Evolutionary conservation across 2,888 invertebrate genomes (phyloP).

Genomic region (Hydraecia micacea): DNA sequence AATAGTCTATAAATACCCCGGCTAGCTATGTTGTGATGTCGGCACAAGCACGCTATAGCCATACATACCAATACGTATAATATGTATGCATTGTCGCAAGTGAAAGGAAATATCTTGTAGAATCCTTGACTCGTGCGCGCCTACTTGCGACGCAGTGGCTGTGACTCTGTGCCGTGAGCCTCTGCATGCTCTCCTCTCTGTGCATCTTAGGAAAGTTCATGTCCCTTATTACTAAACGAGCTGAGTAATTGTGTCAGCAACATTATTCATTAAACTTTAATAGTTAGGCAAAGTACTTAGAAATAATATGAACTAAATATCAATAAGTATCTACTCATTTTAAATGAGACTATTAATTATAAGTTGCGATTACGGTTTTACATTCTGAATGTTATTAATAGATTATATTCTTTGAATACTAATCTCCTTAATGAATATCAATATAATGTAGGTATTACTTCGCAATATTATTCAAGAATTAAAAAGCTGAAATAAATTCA

Average conservation of each 20-base stretch:
- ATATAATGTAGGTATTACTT: conserved; percentile 42
- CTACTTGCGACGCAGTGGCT: conserved; percentile 74
- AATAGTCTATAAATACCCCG: conserved; percentile 64
- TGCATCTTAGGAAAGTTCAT: conserved; percentile 68
- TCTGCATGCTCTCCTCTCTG: conserved; percentile 56
- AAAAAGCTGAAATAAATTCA: conserved; percentile 30
- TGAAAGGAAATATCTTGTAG: conserved; percentile 90
- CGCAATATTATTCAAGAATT: conserved; percentile 44
- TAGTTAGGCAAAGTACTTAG: conserved; percentile 1
- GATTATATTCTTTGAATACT: conserved; percentile 25
- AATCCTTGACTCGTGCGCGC: conserved; percentile 89
- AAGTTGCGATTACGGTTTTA: conserved; percentile 12
- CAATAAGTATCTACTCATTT: conserved; percentile 11
- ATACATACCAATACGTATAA: conserved; percentile 67
- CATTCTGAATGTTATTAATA: conserved; percentile 16
- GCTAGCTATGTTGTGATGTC: conserved; percentile 59
- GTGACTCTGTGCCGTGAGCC: conserved; percentile 62
- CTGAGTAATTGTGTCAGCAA: conserved; percentile 21
- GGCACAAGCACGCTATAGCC: conserved; percentile 55
- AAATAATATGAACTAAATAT: conserved; percentile 1
- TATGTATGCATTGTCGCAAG: conserved; percentile 86
- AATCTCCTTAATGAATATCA: conserved; percentile 32
- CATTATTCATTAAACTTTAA: conserved; percentile 11
- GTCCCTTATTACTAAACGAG: conserved; percentile 49
- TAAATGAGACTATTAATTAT: conserved; percentile 21